Conservation (phyloP, 2,113 vertebrate genomes). For the Anolis sagrei region DNA sequence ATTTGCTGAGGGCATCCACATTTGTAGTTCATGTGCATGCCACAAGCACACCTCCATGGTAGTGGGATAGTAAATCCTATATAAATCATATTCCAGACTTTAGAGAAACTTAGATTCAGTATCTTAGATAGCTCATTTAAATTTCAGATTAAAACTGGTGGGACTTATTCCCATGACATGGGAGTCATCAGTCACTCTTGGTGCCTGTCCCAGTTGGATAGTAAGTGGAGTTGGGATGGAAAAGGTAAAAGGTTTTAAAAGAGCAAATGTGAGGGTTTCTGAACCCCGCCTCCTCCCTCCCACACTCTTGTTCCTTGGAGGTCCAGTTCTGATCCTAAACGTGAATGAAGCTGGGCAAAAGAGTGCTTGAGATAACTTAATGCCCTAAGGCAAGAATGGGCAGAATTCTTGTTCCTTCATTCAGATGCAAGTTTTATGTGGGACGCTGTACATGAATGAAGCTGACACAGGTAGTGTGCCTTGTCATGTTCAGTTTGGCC, state of each 20-base stretch:
- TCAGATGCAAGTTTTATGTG: neutral
- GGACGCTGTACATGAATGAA: no score
- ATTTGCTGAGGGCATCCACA: neutral
- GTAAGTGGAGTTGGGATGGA: neutral
- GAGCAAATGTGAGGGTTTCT: neutral
- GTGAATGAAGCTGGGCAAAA: neutral
- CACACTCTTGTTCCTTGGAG: neutral
- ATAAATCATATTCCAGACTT: no score
- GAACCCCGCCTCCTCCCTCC: neutral
- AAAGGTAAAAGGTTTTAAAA: neutral
- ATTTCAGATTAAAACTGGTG: no score
- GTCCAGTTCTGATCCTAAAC: neutral
- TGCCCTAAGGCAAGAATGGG: neutral
- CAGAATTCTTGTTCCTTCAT: neutral
- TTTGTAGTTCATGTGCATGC: no score
- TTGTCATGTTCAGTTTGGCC: neutral
- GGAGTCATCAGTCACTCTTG: neutral
- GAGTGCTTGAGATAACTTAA: neutral
- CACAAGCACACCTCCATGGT: no score
- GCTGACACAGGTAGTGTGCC: neutral
- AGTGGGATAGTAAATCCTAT: no score
- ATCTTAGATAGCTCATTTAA: no score
- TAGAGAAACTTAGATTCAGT: no score
- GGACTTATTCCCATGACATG: no score
- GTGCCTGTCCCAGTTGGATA: neutral